These are phyloP conservation scores for Lagodon rhomboides DNA, from an alignment of 2,797 vertebrate genomes.

Conservation along the genomic window DNA sequence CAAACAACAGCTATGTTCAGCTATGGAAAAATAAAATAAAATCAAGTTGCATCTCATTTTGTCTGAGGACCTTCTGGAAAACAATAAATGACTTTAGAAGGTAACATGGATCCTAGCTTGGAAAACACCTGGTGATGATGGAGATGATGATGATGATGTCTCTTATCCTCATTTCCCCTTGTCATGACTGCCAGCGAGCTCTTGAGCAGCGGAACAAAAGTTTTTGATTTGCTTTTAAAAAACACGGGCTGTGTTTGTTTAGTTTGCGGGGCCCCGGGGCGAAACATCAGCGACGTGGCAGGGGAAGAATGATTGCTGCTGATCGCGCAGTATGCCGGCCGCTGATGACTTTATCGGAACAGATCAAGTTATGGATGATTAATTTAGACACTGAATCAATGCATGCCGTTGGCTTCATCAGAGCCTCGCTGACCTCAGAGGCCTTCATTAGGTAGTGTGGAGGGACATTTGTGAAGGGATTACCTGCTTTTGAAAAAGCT, in stretches of 20 bases:
- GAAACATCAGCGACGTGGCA: conserved; percentile 44
- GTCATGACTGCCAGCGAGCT: conserved; percentile 4
- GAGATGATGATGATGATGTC: neutral
- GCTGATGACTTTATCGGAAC: conserved; percentile 67
- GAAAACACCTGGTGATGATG: neutral
- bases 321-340: conserved; percentile 59
- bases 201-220: conserved; percentile 65
- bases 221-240: conserved; percentile 62
- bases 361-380: conserved; percentile 76
- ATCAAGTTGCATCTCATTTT: neutral
- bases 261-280: conserved; percentile 33
- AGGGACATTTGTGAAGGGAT: conserved; percentile 10
- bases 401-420: conserved; percentile 42
- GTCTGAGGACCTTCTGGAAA: neutral
- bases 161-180: conserved; percentile 17
- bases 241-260: conserved; percentile 20
- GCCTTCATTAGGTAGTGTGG: conserved; percentile 23
- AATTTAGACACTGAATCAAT: conserved; percentile 71
- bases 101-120: neutral
- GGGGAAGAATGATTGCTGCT: conserved; percentile 65
- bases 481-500: neutral
- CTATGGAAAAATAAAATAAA: neutral
- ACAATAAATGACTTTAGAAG: neutral
- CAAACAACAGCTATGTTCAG: neutral
- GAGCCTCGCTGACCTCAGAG: conserved; percentile 28